Evolutionary conservation across 2,113 vertebrate species (phyloP).

Genomic region (Telmatochromis sp.): DNA sequence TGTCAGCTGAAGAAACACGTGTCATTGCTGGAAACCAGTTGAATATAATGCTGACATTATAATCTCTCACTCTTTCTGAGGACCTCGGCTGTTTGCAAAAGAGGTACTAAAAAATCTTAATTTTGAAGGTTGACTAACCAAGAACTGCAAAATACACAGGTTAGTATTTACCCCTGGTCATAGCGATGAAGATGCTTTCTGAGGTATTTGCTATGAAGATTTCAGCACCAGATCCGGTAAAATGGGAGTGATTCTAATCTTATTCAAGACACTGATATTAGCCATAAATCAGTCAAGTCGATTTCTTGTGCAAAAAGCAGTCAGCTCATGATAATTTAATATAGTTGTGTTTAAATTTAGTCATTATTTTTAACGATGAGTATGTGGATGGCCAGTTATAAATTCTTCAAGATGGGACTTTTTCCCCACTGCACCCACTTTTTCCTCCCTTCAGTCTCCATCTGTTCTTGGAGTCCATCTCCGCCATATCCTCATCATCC

Average conservation of each 20-base stretch:
- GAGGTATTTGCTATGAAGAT: background rate
- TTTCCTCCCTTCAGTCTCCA: background rate
- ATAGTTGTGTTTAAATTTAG: background rate
- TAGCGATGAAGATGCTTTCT: background rate
- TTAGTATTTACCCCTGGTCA: background rate
- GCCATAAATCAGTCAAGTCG: background rate
- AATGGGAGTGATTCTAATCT: background rate
- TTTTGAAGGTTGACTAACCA: background rate
- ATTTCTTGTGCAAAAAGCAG: background rate
- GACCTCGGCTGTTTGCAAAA: background rate
- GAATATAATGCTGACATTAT: background rate
- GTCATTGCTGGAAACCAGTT: background rate
- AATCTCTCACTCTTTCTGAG: background rate
- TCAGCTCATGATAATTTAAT: background rate
- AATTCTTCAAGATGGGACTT: background rate
- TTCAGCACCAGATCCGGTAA: background rate
- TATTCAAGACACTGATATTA: background rate
- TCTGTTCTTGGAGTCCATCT: background rate
- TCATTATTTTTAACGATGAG: background rate
- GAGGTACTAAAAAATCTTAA: background rate
- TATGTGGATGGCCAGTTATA: background rate
- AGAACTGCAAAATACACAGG: background rate
- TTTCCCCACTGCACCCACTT: background rate
- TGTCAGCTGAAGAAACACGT: background rate
- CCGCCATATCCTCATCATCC: background rate